Base-by-base conservation (phyloP, 2,888 invertebrate species). In the Idaea dimidiata region DNA sequence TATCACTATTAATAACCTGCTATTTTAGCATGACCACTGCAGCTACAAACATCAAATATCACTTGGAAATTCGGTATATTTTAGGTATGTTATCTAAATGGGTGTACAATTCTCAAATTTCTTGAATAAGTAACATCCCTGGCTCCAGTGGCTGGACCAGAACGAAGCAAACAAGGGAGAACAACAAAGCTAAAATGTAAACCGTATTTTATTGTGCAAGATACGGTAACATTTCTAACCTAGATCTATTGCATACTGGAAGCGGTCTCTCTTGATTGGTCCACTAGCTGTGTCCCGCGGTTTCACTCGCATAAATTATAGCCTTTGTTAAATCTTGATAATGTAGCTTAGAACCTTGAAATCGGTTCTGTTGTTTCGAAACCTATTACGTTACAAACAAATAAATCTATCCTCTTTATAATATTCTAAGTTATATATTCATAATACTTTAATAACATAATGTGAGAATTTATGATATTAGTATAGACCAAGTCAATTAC, bases 151-250 rank as follows among this genome's bases (percentile, higher is more conserved):
- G 75, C 72, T 68, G 70, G 69, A 73, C 71, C 64, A 72, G 71
- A 68, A 72, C 68, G 73, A 69, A 68, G 76, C 78, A 79, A 79
- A 82, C 81, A 80, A 80, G 77, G 79, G 77, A 79, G 78, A 77
- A 82, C 81, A 80, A 79, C 80, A 78, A 82, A 84, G 82, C 80
- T 76, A 74, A 80, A 85, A 82, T 82, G 84, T 84, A 86, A 84
- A 82, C 81, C 76, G 78, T 83, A 79, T 84, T 87, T 85, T 83
- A 84, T 82, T 78, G 81, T 77, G 66, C 76, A 77, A 84, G 79
- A 80, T 80, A 81, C 76, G 74, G 80, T 80, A 75, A 72, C 71
- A 67, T 68, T 61, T 62, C 64, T 56, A 17, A 16, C 61, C 59
- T 59, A 61, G 57, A 60, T 63, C 57, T 65, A 64, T 59, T 54